Evolutionary conservation across 2,113 vertebrate species (phyloP), one percentile per base, ranked within the genome.

Genomic region (Sylvietta virens): DNA sequence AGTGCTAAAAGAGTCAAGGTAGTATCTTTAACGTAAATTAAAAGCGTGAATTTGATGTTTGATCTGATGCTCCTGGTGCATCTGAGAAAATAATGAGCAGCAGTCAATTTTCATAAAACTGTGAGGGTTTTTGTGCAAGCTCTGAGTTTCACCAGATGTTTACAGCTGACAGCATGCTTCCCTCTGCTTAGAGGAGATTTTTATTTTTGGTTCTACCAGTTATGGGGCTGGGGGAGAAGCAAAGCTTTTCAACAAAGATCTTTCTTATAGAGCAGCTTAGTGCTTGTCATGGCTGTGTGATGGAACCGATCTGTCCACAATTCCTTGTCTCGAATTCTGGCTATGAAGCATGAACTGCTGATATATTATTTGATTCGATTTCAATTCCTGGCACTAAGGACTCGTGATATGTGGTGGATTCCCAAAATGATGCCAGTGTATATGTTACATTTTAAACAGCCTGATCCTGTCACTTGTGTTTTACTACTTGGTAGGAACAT

Each of bases 91-190:
- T 86, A 92, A 90, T 16, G 80, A 92, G 40, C 80, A 39, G 39
- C 45, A 53, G 64, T 83, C 64, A 78, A 72, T 81, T 83, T 94
- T 94, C 80, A 60, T 94, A 96, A 91, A 84, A 66, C 76, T 73
- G 62, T 1, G 13, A 95, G 80, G 74, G 69, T 23, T 76, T 96
- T 95, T 95, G 76, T 95, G 12, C 35, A 72, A 79, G 80, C 93
- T 69, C 70, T 31, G 92, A 94, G 80, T 92, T 78, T 82, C 77
- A 93, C 90, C 96, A 97, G 96, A 97, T 94, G 94, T 96, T 88
- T 96, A 94, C 96, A 97, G 95, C 95, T 96, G 96, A 96, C 65
- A 13, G 90, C 33, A 30, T 0, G 4, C 62, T 92, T 71, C 33
- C 44, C 66, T 94, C 61, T 54, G 72, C 88, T 64, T 74, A 35